Conservation (phyloP, 2,113 vertebrate genomes). For the Proteles cristata region DNA sequence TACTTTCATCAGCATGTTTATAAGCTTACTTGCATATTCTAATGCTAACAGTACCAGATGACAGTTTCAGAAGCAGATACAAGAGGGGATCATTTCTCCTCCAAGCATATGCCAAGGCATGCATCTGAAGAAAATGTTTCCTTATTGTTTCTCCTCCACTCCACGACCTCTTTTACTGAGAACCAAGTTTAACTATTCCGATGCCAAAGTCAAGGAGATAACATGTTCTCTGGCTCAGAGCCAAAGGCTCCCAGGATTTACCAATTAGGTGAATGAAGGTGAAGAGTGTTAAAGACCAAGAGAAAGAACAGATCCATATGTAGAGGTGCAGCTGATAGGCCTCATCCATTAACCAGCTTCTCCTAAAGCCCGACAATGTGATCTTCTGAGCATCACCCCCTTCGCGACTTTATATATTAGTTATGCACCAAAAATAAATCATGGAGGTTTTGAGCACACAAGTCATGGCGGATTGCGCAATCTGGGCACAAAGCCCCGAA, state of each 20-base stretch:
- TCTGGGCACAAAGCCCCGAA: neutral
- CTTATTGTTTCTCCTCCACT: constrained; percentile 29
- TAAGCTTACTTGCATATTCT: constrained; percentile 69
- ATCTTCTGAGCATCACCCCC: neutral
- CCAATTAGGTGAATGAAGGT: neutral
- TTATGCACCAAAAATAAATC: constrained; percentile 32
- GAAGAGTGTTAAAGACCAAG: constrained; percentile 37
- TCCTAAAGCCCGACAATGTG: constrained; percentile 3
- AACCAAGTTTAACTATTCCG: constrained; percentile 57
- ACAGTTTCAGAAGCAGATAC: constrained; percentile 64
- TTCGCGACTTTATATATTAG: neutral
- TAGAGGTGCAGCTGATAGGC: neutral
- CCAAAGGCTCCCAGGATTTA: constrained; percentile 45
- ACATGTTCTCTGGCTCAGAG: constrained; percentile 37
- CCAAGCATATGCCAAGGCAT: constrained; percentile 70
- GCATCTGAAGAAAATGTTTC: constrained; percentile 38
- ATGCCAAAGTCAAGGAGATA: neutral
- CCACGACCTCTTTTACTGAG: constrained; percentile 32
- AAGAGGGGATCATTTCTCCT: constrained; percentile 65
- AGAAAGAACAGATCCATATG: neutral
- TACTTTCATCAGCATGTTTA: constrained; percentile 55
- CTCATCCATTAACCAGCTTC: neutral
- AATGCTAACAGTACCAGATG: constrained; percentile 42
- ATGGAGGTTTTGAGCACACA: neutral
- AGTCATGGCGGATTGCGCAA: neutral